Conservation (phyloP, 2,113 vertebrate genomes). For the Promerops cafer region DNA sequence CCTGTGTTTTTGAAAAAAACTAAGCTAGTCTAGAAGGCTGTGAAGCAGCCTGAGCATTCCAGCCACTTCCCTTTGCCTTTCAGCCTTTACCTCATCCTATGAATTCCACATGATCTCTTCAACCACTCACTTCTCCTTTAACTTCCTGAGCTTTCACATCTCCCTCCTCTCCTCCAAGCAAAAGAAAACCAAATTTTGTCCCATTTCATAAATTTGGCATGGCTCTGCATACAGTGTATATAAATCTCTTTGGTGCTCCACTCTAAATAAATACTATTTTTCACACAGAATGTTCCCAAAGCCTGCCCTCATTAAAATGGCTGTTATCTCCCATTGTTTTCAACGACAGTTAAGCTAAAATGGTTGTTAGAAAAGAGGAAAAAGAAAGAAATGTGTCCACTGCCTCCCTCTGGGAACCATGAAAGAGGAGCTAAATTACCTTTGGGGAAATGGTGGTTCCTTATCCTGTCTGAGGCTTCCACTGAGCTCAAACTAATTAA, state of each 20-base stretch:
- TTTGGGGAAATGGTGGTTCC: not conserved
- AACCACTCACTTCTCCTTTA: not conserved
- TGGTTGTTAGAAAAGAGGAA: not conserved
- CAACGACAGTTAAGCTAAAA: slow-evolving; percentile 11
- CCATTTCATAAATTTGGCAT: not conserved
- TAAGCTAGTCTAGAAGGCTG: not conserved
- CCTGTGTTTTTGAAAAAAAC: not conserved
- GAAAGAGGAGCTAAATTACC: not conserved
- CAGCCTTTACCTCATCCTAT: not conserved
- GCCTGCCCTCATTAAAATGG: not conserved
- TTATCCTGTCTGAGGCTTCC: not conserved
- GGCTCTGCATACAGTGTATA: not conserved
- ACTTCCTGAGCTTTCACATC: not conserved
- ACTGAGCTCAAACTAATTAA: slow-evolving; percentile 40
- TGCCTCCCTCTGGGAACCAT: not conserved
- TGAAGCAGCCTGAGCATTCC: not conserved
- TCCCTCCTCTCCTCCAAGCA: not conserved
- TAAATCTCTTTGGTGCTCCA: not conserved
- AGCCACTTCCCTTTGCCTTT: not conserved
- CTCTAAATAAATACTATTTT: not conserved
- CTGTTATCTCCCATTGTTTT: not conserved
- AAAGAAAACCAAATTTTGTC: not conserved
- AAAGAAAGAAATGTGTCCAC: not conserved
- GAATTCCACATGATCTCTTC: not conserved
- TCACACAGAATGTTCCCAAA: not conserved